These are phyloP conservation scores for Drosophila dunni DNA, from an alignment of 1,140 invertebrate species.

Conservation along the genomic window DNA sequence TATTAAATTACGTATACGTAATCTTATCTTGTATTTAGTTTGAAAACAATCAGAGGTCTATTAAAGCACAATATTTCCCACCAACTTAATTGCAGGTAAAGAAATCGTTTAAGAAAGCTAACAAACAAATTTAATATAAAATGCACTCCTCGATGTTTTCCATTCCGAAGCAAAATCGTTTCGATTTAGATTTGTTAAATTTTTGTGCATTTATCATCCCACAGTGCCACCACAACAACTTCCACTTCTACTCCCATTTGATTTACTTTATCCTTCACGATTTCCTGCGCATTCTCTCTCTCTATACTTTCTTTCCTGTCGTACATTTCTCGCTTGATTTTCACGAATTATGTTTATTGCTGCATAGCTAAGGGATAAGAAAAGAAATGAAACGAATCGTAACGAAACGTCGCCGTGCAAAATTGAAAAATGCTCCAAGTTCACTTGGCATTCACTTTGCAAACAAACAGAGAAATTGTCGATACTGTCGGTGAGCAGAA, in stretches of 20 bases:
- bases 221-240: background rate
- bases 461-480: constrained; percentile 45
- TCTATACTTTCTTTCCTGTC: background rate
- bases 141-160: constrained; percentile 1
- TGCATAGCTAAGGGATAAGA: constrained; percentile 27
- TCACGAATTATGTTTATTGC: constrained; percentile 58
- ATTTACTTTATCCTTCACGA: constrained; percentile 31
- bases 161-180: constrained; percentile 18
- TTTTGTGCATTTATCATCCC: constrained; percentile 36
- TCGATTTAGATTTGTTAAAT: constrained; percentile 47
- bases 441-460: constrained; percentile 58
- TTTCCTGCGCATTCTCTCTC: background rate
- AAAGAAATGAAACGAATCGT: background rate
- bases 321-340: constrained; percentile 50
- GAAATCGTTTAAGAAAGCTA: no score
- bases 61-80: constrained; percentile 7
- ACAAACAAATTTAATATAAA: constrained; percentile 25
- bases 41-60: no score
- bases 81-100: constrained; percentile 24
- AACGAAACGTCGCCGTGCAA: constrained; percentile 7
- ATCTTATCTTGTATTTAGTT: background rate
- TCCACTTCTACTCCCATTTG: constrained; percentile 22
- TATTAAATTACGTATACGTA: constrained; percentile 12
- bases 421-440: constrained; percentile 58
- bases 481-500: constrained; percentile 28